phyloP scores from a whole-genome alignment of 2,797 vertebrate genomes.

The Betta splendens region DNA sequence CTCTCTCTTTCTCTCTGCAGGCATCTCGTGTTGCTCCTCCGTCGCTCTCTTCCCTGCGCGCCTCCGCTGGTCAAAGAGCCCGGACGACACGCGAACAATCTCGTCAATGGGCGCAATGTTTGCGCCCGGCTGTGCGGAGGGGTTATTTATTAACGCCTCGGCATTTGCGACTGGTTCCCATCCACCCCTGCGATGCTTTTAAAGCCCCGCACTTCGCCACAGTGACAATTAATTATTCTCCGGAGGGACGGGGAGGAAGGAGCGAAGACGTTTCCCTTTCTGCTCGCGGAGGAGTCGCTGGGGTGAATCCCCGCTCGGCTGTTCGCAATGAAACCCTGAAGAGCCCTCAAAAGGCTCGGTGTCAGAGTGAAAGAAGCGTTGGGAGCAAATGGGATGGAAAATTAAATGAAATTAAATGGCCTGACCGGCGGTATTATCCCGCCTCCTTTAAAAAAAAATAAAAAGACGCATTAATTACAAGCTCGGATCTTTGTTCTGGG shows the following conservation, averaged over 20 bases:
- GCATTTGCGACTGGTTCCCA: conserved; percentile 94
- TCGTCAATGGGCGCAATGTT: conserved; percentile 92
- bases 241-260: conserved; percentile 76
- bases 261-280: conserved; percentile 86
- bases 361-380: conserved; percentile 90
- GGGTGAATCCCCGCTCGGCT: conserved; percentile 87
- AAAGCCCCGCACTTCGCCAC: conserved; percentile 85
- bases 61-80: conserved; percentile 87
- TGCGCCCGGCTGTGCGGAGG: conserved; percentile 89
- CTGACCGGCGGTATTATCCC: conserved; percentile 93
- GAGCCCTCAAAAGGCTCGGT: conserved; percentile 86
- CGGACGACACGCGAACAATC: conserved; percentile 97
- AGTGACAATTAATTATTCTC: conserved; percentile 90
- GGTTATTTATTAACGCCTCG: conserved; percentile 97
- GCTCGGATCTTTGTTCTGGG: conserved; percentile 91
- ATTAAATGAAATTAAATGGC: conserved; percentile 99
- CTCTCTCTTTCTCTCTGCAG: conserved; percentile 32
- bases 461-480: conserved; percentile 99
- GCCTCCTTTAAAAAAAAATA: conserved; percentile 55
- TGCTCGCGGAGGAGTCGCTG: conserved; percentile 79
- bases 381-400: conserved; percentile 98
- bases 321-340: conserved; percentile 87
- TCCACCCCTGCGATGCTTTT: conserved; percentile 84
- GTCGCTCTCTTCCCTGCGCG: conserved; percentile 73
- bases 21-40: conserved; percentile 80